Base-by-base conservation (phyloP, 2,888 invertebrate genomes). In the Laspeyria flexula region DNA sequence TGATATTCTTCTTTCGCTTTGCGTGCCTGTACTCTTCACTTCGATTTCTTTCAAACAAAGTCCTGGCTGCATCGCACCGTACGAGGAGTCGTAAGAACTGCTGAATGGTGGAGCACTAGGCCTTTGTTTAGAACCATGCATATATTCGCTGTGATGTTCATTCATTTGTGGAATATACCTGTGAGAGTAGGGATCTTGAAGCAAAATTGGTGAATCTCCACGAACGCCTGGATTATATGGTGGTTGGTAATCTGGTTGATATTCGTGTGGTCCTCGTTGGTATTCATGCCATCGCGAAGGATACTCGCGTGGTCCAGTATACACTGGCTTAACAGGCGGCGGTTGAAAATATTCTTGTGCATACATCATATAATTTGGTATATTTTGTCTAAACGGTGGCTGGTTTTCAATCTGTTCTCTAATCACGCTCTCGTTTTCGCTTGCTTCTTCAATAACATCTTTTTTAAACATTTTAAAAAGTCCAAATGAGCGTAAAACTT, bases 41-140 rank as follows among this genome's bases (percentile, higher is more conserved):
- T 91, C 91, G 38, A 91, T 79, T 66, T 91, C 90, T 60, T 86
- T 89, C 0, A 91, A 64, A 52, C 90, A 90, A 0, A 90, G 58
- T 1, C 89, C 89, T 7, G 82, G 46, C 9, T 71, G 79, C 27
- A 66, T 55, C 29, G 69, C 74, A 11, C 62, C 63, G 53, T 70
- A 79, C 13, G 25, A 46, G 7, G 42, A 65, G 13, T 75, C 73
- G 53, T 72, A 76, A 7, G 72, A 30, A 16, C 68, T 68, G 23
- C 72, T 65, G n/a, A 60, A 53, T 34, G 77, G 65, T 41, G 72
- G 61, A 44, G 72, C 60, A 33, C 72, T 51, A 30, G 71, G 55
- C 55, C 63, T 42, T 30, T 69, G 62, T 53, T 60, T 48, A 38
- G 65, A 6, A 15, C 41, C 55, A 42, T 47, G 59, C 9, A 52